These are phyloP conservation scores for Trichacis sp. DNA, from an alignment of 2,888 invertebrate species.

Conservation along the genomic window DNA sequence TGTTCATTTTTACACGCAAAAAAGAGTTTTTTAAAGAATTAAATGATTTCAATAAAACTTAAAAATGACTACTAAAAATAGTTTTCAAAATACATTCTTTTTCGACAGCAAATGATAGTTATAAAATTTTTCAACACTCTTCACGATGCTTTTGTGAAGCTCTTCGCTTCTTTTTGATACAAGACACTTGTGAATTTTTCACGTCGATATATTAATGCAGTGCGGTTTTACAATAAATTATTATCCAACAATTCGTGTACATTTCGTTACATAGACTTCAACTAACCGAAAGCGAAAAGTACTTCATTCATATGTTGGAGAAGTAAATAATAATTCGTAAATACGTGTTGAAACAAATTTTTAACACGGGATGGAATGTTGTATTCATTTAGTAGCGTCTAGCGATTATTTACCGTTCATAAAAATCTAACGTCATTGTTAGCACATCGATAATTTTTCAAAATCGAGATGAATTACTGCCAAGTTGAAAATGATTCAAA, in stretches of 20 bases:
- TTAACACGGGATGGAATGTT: constrained; percentile 33
- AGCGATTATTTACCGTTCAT: background rate
- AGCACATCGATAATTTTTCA: background rate
- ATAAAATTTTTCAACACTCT: background rate
- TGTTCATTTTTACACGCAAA: background rate
- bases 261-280: no score
- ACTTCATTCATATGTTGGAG: background rate
- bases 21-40: constrained; percentile 9
- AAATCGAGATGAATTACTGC: background rate
- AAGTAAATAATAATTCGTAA: constrained; percentile 6
- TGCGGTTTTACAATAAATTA: no score
- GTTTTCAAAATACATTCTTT: constrained; percentile 9
- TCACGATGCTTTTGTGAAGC: background rate
- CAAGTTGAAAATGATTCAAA: no score
- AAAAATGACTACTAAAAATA: no score
- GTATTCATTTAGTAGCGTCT: constrained; percentile 11
- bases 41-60: no score
- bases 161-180: background rate
- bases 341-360: constrained; percentile 1
- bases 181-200: background rate
- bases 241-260: no score
- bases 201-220: no score
- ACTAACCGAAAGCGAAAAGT: no score
- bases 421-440: constrained; percentile 1
- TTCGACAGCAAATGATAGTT: constrained; percentile 8